These are phyloP conservation scores for Erpobdella octoculata DNA, from an alignment of 2,888 invertebrate species.

Conservation along the genomic window DNA sequence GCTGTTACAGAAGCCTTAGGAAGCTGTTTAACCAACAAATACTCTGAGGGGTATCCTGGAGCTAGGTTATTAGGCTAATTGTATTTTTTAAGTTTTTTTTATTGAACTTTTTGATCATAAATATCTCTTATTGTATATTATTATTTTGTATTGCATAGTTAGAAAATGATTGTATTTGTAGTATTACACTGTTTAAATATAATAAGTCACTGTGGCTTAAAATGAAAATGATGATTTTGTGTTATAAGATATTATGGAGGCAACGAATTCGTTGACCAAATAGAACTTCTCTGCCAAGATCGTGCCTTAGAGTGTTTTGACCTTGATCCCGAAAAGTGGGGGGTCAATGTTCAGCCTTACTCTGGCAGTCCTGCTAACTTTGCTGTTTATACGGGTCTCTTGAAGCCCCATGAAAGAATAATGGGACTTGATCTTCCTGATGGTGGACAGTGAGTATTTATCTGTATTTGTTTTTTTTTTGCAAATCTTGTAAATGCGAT, in stretches of 20 bases:
- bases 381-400: conserved; percentile 79
- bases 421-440: conserved; percentile 93
- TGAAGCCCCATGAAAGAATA: conserved; percentile 83
- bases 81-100: too few relatives aligned
- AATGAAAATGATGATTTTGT: too few relatives aligned
- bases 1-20: conserved; percentile 55
- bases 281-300: conserved; percentile 79
- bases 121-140: too few relatives aligned
- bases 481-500: neutral
- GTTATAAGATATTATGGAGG: conserved; percentile 84
- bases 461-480: neutral
- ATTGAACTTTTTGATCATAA: too few relatives aligned
- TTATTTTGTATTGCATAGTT: neutral
- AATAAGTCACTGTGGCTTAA: neutral
- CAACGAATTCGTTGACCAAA: conserved; percentile 86
- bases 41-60: conserved; percentile 59
- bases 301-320: conserved; percentile 75
- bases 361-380: conserved; percentile 94
- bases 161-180: neutral
- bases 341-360: conserved; percentile 93
- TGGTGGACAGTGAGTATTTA: conserved; percentile 69
- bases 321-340: conserved; percentile 78
- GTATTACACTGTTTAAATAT: neutral
- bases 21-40: conserved; percentile 58
- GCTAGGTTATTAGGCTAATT: conserved; percentile 49